Percentiles rank a stretch among this genome's conserved stretches.
Conservation (phyloP, 2,888 invertebrate species). For the Uloborus plumipes region DNA sequence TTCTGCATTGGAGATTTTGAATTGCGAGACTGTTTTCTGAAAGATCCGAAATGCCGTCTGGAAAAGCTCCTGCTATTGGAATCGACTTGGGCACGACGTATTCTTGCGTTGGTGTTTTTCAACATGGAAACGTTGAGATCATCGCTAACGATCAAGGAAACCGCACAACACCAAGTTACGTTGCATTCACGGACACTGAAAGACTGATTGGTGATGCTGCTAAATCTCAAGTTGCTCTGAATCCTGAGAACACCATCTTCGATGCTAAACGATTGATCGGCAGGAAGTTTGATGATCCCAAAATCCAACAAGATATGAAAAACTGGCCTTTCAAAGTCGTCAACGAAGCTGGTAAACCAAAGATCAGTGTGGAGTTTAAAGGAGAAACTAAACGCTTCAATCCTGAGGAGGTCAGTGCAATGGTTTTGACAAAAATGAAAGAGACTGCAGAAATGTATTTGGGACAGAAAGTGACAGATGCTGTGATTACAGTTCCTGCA, state of each 20-base stretch:
- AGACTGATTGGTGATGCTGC: constrained; percentile 88
- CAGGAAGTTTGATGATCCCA: constrained; percentile 82
- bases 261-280: constrained; percentile 88
- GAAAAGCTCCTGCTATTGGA: constrained; percentile 74
- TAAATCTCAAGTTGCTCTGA: constrained; percentile 83
- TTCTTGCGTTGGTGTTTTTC: constrained; percentile 86
- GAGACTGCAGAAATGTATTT: constrained; percentile 83
- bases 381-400: constrained; percentile 75
- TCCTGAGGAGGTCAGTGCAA: constrained; percentile 81
- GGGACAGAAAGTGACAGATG: constrained; percentile 79
- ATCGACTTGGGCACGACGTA: constrained; percentile 91
- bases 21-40: neutral
- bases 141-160: constrained; percentile 88
- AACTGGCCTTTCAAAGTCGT: constrained; percentile 86
- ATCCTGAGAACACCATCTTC: constrained; percentile 84
- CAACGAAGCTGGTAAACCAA: constrained; percentile 75
- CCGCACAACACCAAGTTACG: constrained; percentile 86
- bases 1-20: no score
- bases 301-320: constrained; percentile 84
- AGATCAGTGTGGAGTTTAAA: constrained; percentile 68
- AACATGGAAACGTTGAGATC: constrained; percentile 86
- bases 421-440: constrained; percentile 77
- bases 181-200: constrained; percentile 88
- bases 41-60: constrained; percentile 21
- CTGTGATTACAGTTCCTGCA: constrained; percentile 85